Conservation (phyloP, 2,113 vertebrate species). For the Rhinoderma darwinii region DNA sequence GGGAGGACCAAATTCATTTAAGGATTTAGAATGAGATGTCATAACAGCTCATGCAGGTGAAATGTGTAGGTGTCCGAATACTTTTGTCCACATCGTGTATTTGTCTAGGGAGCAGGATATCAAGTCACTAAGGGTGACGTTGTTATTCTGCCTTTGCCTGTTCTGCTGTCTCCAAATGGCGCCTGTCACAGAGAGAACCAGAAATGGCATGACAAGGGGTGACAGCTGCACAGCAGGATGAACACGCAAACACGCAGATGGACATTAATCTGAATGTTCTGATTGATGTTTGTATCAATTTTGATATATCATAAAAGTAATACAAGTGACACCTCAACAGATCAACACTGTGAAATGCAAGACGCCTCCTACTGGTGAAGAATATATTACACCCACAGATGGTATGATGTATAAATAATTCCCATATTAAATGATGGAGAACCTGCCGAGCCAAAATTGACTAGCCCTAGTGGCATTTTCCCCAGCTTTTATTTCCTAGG, state of each 20-base stretch:
- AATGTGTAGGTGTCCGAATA: no score
- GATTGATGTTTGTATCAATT: conserved; percentile 1
- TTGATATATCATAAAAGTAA: neutral
- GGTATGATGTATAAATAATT: neutral
- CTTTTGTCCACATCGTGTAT: no score
- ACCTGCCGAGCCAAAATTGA: neutral
- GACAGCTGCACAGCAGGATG: neutral
- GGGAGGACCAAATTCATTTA: no score
- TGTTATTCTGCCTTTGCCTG: neutral
- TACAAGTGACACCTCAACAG: neutral
- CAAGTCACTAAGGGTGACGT: no score
- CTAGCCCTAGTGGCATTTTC: neutral
- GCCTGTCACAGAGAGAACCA: conserved; percentile 21
- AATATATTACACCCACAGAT: neutral
- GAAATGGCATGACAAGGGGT: neutral
- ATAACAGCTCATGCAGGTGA: no score
- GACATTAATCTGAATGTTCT: neutral
- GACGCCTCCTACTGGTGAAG: neutral
- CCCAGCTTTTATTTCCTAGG: neutral
- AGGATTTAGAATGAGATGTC: no score
- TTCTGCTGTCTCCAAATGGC: conserved; percentile 6
- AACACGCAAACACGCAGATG: neutral
- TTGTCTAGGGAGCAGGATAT: no score
- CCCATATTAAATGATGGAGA: neutral
- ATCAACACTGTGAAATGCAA: neutral